phyloP scores from a whole-genome alignment of 2,113 vertebrate genomes.

The Gymnocephalus cernua region DNA sequence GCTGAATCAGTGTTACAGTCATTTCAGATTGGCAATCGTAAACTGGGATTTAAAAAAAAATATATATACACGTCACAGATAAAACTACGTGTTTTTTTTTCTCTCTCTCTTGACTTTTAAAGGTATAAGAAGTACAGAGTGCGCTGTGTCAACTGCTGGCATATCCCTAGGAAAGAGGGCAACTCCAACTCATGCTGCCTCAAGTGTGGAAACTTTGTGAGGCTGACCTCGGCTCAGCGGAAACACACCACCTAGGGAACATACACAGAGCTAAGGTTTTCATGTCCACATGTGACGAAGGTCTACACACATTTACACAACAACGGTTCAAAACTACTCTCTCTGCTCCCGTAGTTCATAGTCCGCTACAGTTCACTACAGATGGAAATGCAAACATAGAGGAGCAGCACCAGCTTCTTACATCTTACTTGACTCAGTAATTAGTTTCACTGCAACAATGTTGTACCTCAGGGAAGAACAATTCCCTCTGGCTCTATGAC shows the following conservation, averaged over 20 bases:
- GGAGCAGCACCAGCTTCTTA: background rate
- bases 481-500: background rate
- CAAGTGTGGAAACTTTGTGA: constrained; percentile 85
- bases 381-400: background rate
- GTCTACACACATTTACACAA: constrained; percentile 11
- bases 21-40: background rate
- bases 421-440: constrained; percentile 25
- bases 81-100: constrained; percentile 1
- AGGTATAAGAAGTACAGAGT: constrained; percentile 94
- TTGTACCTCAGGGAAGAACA: background rate
- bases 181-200: constrained; percentile 85
- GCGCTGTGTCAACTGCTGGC: constrained; percentile 90
- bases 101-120: constrained; percentile 21
- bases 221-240: constrained; percentile 66
- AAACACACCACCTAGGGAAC: constrained; percentile 69
- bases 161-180: constrained; percentile 90
- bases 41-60: background rate
- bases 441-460: background rate
- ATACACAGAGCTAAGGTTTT: constrained; percentile 27
- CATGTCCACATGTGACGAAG: constrained; percentile 23
- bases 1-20: background rate
- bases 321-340: constrained; percentile 5
- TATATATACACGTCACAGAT: background rate
- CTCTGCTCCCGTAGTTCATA: background rate
- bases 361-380: constrained; percentile 14